Evolutionary conservation across 2,888 invertebrate genomes (phyloP).

Genomic region (Chironomus riparius): DNA sequence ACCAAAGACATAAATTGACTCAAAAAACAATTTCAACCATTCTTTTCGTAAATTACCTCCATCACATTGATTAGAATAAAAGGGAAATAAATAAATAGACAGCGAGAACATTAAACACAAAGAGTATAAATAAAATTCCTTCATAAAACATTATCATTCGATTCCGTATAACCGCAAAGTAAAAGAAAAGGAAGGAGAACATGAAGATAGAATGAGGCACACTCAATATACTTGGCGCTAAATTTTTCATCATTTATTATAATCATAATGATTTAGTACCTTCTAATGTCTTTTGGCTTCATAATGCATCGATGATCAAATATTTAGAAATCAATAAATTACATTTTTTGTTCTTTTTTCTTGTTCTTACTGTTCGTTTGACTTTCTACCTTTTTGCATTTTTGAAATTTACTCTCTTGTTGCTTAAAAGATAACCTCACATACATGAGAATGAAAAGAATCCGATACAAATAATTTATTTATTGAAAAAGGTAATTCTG

Average conservation of each 20-base stretch:
- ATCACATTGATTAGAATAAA: no score
- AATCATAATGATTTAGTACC: conserved; percentile 19
- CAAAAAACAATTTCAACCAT: no score
- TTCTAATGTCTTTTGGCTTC: neutral
- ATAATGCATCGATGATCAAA: conserved; percentile 22
- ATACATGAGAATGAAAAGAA: no score
- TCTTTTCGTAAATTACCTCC: no score
- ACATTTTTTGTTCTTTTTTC: neutral
- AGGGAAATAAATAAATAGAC: no score
- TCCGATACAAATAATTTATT: neutral
- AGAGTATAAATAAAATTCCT: no score
- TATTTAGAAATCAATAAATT: conserved; percentile 26
- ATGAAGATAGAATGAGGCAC: neutral
- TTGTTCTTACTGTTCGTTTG: neutral
- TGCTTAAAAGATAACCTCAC: no score
- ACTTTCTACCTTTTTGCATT: neutral
- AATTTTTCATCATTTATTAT: conserved; percentile 25
- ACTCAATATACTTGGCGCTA: conserved; percentile 18
- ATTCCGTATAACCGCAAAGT: no score
- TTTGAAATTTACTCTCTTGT: no score
- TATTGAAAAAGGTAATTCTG: conserved; percentile 10
- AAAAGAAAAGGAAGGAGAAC: neutral
- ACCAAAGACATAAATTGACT: no score
- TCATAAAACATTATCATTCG: no score
- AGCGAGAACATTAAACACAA: no score